Evolutionary conservation across 1,140 invertebrate species (phyloP).

Genomic region (Drosophila insularis): DNA sequence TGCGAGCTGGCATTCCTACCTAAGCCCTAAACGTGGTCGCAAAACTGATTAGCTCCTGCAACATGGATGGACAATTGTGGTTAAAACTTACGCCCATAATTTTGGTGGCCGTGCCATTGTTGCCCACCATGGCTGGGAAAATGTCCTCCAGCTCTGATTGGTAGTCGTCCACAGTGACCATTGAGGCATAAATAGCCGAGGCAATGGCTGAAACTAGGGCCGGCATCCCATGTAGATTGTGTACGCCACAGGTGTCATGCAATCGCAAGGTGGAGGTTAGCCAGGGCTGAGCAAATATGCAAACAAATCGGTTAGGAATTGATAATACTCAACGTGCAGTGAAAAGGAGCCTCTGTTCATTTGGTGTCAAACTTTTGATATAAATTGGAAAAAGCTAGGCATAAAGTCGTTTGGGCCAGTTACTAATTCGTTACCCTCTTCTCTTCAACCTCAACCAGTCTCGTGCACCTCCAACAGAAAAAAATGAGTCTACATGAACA

Average conservation of each 20-base stretch:
- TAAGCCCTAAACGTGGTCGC: conserved; percentile 79
- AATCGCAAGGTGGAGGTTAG: conserved; percentile 88
- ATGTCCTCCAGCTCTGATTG: conserved; percentile 85
- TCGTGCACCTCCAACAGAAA: not conserved
- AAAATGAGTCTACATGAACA: not conserved
- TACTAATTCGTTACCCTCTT: not conserved
- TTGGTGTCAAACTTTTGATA: not conserved
- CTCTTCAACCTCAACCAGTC: not conserved
- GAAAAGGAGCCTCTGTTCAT: not conserved
- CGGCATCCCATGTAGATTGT: conserved; percentile 98
- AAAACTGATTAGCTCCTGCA: conserved; percentile 12
- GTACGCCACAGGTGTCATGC: conserved; percentile 97
- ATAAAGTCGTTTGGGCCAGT: not conserved
- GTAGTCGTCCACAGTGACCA: conserved; percentile 86
- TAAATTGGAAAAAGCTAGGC: not conserved
- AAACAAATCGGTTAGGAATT: conserved; percentile 16
- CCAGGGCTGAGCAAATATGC: conserved; percentile 85
- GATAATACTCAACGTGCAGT: not conserved
- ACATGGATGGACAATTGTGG: not conserved
- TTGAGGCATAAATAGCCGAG: conserved; percentile 88
- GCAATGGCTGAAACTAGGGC: conserved; percentile 92
- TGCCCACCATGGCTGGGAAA: conserved; percentile 83
- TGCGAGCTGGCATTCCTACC: conserved; percentile 87
- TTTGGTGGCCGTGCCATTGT: conserved; percentile 61
- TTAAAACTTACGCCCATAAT: conserved; percentile 74